Evolutionary conservation across 2,888 invertebrate genomes (phyloP), one percentile per base, ranked within the genome.

Genomic region (Sarcophaga carnaria): DNA sequence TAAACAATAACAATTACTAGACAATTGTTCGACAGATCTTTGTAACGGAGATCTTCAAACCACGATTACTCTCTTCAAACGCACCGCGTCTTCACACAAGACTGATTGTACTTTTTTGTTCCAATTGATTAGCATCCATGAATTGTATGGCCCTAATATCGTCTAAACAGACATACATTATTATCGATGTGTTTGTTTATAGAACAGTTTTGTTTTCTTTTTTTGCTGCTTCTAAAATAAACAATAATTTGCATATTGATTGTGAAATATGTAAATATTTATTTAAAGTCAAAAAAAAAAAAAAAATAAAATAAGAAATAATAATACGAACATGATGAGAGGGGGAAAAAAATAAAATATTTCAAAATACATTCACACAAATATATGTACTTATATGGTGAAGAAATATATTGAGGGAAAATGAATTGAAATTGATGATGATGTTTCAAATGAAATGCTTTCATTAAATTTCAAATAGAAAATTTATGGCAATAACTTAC

Each of bases 201-300:
- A 22, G 14, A 17, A 67, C 3, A 37, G 37, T 37, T 37, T 37
- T 37, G n/a, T 37, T 37, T 27, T 5, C 5, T n/a, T 83, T 47
- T 27, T 54, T 27, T 72, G 20, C 20, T 69, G 47, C 45, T 75
- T 70, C 17, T 67, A 60, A 83, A 83, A 69, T 79, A 83, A 79
- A 83, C 70, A 83, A 79, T 79, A 79, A 83, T 83, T 83, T 83
- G 75, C 83, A 83, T 83, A 83, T 79, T 83, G 83, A 83, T 83
- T 83, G 83, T 75, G 83, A 79, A 79, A 83, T 75, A 83, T 83
- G 83, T 64, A 75, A 79, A 83, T 83, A 75, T 83, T 79, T 69
- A 79, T 79, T 79, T 83, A 74, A 47, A 47, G 67, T 60, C 72
- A 62, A 64, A 79, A 45, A 22, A 22, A 69, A 62, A 64, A 79